Base-by-base conservation (phyloP, 2,797 vertebrate species). In the Smutsia temminckii region DNA sequence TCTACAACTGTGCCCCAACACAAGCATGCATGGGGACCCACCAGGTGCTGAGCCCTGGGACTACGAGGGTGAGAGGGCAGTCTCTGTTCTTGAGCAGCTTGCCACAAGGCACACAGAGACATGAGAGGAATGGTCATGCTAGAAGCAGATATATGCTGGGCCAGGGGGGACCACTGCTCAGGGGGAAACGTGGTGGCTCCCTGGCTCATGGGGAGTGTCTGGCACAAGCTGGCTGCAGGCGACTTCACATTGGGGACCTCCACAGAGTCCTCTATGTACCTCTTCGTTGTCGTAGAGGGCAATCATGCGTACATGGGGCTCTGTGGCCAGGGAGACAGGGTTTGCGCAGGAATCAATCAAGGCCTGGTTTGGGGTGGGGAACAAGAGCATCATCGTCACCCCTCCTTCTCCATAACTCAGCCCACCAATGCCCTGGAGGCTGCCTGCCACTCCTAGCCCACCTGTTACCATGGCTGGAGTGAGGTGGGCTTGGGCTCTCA, bases 261-360 rank as follows among this genome's bases (percentile, higher is more conserved):
- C 68, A 51, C 68, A 40, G 34, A 32, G 32, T 37, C 37, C 77
- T 29, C 55, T 3, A 18, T 98, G 88, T 96, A 99, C 99, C 99
- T 99, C 99, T 96, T 99, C 99, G 0, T 99, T 99, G 98, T 99
- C 99, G 0, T 99, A 99, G 42, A 99, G 99, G 0, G 99, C 98
- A 16, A 99, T 98, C 98, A 99, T 98, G 74, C 99, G 99, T 92
- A 99, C 96, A 0, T 99, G 99, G 68, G 99, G 97, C 6, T 99
- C 99, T 53, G 95, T 93, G 42, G 96, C 97, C 85, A 99, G 98
- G 85, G 99, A 99, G 16, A 98, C 98, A 59, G 98, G 98, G 0
- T 96, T 95, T 6, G 99, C 27, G 0, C 98, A 99, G 2, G 99
- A 99, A 55, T 99, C 98, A 27, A 99, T 95, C 98, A 99, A 98